Evolutionary conservation across 2,888 invertebrate species (phyloP).

Genomic region (Phanerotoma sp.): DNA sequence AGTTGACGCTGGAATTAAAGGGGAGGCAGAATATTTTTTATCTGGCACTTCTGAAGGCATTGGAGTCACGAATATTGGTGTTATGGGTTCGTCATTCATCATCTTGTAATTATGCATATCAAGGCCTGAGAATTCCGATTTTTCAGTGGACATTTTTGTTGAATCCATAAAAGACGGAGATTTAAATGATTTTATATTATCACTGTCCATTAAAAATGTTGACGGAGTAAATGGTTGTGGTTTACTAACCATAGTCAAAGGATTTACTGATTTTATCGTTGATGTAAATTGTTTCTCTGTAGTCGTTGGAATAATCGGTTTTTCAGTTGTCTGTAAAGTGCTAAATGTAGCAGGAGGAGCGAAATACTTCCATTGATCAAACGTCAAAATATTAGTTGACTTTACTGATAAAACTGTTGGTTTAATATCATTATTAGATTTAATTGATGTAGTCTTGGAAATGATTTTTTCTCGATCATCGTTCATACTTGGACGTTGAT

Average conservation of each 20-base stretch:
- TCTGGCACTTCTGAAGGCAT: conserved; percentile 31
- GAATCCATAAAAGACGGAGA: conserved; percentile 23
- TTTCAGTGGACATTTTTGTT: conserved; percentile 19
- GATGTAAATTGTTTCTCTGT: not conserved
- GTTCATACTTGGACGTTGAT: no score
- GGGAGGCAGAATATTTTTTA: conserved; percentile 17
- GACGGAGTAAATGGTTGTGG: conserved; percentile 35
- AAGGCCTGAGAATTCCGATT: conserved; percentile 5
- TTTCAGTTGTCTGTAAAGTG: conserved; percentile 3
- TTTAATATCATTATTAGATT: conserved; percentile 34
- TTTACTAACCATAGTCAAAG: not conserved
- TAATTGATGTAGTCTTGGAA: no score
- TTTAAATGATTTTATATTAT: not conserved
- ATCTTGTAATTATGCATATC: conserved; percentile 23
- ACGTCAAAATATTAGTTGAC: conserved; percentile 40
- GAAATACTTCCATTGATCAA: conserved; percentile 57
- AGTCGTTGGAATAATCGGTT: not conserved
- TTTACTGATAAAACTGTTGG: conserved; percentile 42
- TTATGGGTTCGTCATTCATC: conserved; percentile 26
- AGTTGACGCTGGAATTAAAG: not conserved
- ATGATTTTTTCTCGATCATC: no score
- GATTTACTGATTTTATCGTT: not conserved
- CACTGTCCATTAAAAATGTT: conserved; percentile 16
- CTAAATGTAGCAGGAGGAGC: conserved; percentile 44
- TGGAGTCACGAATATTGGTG: conserved; percentile 45